phyloP scores from a whole-genome alignment of 2,888 invertebrate genomes.

The Podotricha telesiphe region DNA sequence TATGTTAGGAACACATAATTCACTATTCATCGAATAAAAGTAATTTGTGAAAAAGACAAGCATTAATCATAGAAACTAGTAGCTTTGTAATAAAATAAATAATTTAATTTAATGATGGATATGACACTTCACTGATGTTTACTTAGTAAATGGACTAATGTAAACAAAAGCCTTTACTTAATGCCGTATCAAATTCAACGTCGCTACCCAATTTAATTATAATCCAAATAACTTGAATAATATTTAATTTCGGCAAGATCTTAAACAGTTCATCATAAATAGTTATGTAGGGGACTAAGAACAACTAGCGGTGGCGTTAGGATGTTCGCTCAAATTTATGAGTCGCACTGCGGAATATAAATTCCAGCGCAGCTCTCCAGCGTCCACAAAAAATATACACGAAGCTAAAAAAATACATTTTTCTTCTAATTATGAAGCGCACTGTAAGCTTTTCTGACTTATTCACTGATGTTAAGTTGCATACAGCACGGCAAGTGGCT shows the following conservation, averaged over 20 bases:
- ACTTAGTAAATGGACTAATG: constrained; percentile 2
- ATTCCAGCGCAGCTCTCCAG: constrained; percentile 68
- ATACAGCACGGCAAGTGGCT: constrained; percentile 16
- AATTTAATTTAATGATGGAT: neutral
- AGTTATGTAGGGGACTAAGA: constrained; percentile 65
- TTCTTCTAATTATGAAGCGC: constrained; percentile 40
- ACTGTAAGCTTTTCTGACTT: constrained; percentile 29
- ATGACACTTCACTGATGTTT: neutral
- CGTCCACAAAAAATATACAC: constrained; percentile 69
- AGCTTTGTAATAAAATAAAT: neutral
- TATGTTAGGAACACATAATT: neutral
- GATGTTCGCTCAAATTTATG: constrained; percentile 79
- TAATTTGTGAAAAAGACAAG: neutral
- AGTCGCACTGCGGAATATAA: constrained; percentile 82
- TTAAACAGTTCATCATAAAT: constrained; percentile 73
- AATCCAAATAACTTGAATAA: neutral
- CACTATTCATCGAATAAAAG: neutral
- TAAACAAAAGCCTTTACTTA: neutral
- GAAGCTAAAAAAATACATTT: constrained; percentile 36
- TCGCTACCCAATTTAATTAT: neutral
- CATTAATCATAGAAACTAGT: neutral
- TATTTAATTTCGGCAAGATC: constrained; percentile 49
- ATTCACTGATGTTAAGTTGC: constrained; percentile 32
- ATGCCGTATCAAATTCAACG: neutral
- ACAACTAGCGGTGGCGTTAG: constrained; percentile 68